A percentile compares a stretch with the other conserved stretches of the same genome.
Conservation (phyloP, 2,888 invertebrate species). For the Gymnoscelis rufifasciata region DNA sequence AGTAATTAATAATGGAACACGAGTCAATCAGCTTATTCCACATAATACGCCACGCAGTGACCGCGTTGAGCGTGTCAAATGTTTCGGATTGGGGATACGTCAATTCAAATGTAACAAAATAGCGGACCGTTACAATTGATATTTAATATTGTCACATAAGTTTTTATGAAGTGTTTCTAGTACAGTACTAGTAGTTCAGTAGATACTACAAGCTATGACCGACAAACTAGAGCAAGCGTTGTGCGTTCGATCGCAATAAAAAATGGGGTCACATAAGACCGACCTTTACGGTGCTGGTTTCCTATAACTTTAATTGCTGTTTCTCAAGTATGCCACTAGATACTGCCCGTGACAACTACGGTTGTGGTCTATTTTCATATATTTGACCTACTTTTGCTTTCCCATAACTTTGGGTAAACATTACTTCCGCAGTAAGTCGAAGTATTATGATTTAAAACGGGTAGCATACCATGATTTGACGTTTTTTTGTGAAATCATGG, state of each 20-base stretch:
- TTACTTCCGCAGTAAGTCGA: too few species aligned
- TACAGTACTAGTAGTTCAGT: too few species aligned
- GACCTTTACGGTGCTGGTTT: conserved; percentile 39
- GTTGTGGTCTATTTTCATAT: conserved; percentile 13
- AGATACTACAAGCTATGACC: too few species aligned
- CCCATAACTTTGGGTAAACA: conserved; percentile 7
- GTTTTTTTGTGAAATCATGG: too few species aligned
- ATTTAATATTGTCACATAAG: too few species aligned
- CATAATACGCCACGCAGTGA: conserved; percentile 20
- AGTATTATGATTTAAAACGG: too few species aligned
- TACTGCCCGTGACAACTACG: background rate
- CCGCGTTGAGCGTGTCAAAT: conserved; percentile 26
- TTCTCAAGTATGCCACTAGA: conserved; percentile 23
- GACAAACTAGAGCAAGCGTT: conserved; percentile 2
- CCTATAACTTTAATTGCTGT: conserved; percentile 35
- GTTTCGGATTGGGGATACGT: conserved; percentile 27
- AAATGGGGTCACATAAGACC: conserved; percentile 47
- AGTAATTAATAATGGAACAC: conserved; percentile 25
- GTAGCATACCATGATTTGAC: too few species aligned
- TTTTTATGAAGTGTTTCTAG: too few species aligned
- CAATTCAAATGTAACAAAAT: conserved; percentile 12
- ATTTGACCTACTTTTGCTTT: conserved; percentile 19
- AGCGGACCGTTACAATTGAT: too few species aligned
- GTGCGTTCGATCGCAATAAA: conserved; percentile 40
- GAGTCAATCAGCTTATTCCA: conserved; percentile 26